Base-by-base conservation (phyloP, 1,140 invertebrate genomes). In the Conus ventricosus region DNA sequence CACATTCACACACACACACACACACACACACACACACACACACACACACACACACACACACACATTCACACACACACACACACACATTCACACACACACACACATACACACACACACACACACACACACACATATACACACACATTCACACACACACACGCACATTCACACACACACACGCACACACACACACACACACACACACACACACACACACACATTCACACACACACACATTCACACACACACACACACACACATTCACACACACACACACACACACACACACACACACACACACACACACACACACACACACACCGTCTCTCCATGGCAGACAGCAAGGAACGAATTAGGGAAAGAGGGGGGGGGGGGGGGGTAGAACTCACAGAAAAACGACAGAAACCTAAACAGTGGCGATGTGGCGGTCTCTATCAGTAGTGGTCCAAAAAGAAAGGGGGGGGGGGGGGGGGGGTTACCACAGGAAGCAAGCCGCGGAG, bases 221-320 rank as follows among this genome's bases (percentile, higher is more conserved):
- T 20, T 10, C 67, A 71, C 20, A 71, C 67, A 71, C 67, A 10
- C 7, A 10, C 67, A 71, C 67, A 71, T 20, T 10, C 67, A 71
- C 67, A 71, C 67, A 71, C 67, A 71, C 67, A 71, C 67, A 71
- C 67, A 71, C 67, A 71, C 67, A 71, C 67, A 71, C 67, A 20
- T 25, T 10, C 67, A 71, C 67, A 71, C 67, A 71, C 67, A 71
- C 67, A 10, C 67, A 10, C 7, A 10, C 7, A 71, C 67, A 71
- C 67, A 71, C 67, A 71, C 67, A 71, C 67, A 71, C 67, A 71
- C 67, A 71, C 67, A 71, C 67, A 71, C 67, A 71, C 67, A 71
- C 57, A 60, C 57, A 1, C 57, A 60, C 57, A 15, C 15, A 60
- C 57, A 60, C 57, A 60, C 57, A 60, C 57, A 60, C 39, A 0